Conservation (phyloP, 2,888 invertebrate species). For the Halocaridina rubra region DNA sequence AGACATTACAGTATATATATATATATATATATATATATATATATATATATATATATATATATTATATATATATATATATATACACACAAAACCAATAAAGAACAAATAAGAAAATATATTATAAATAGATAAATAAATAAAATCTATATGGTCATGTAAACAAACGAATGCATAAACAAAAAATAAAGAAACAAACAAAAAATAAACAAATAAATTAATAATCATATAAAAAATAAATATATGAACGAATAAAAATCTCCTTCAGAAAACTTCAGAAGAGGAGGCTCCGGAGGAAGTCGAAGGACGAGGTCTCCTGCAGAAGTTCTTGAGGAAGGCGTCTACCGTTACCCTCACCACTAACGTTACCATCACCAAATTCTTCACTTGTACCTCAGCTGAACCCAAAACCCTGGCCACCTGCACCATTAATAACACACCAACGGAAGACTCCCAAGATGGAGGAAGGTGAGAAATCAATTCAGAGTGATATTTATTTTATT, state of each 20-base stretch:
- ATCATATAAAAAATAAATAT: no score
- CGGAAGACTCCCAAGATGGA: no score
- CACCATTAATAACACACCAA: no score
- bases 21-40: background rate
- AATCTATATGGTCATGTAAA: no score
- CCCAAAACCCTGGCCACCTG: background rate
- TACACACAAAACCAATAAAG: background rate
- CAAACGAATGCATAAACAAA: no score
- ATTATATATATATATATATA: background rate
- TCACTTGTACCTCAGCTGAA: background rate
- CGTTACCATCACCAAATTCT: background rate
- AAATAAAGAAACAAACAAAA: no score
- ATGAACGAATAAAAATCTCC: no score
- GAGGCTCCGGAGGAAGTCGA: background rate
- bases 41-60: background rate
- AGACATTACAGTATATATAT: no score
- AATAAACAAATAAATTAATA: no score
- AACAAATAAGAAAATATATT: slow-evolving; percentile 1
- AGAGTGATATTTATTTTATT: no score
- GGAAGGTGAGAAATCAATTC: no score
- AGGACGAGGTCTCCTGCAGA: background rate
- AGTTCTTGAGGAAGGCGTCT: background rate
- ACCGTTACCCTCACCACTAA: background rate
- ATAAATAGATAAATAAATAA: background rate
- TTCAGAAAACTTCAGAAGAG: background rate